Base-by-base conservation (phyloP, 2,113 vertebrate species). In the Psittacula cyanocephala region DNA sequence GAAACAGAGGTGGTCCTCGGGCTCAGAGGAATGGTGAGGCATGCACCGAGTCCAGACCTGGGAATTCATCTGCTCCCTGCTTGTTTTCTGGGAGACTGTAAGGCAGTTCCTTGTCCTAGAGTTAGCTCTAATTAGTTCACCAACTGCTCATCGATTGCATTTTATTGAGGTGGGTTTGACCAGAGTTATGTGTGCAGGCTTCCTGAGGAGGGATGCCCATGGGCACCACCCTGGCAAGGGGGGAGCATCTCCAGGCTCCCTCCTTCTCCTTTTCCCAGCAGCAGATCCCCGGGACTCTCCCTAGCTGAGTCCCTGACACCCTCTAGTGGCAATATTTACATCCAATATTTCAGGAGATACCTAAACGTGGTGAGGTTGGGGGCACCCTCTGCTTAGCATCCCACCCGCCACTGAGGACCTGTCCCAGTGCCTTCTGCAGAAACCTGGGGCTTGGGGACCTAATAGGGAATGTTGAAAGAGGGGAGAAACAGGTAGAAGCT, bases 301-400 rank as follows among this genome's bases (percentile, higher is more conserved):
- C 91, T 92, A 2, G 27, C 77, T 81, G 81, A 29, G 81, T 76
- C 86, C 96, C 29, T 93, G 35, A 86, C 94, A 76, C 96, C 96
- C 96, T 96, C 96, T 97, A 96, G 95, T 88, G 96, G 95, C 68
- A 88, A 33, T 86, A 75, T 14, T 81, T 77, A 44, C 82, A 20
- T 67, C 53, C 43, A 64, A 4, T 93, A 37, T 70, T 81, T 78
- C 55, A 60, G 43, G 50, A 81, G 28, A 64, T 90, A 49, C 47
- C 33, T 43, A 31, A 75, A 55, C 6, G 23, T 39, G 53, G 17
- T 6, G 4, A 43, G 24, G 31, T 71, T 90, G 46, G 23, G 55
- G 68, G 72, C 69, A 25, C 16, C 37, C 37, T 63, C 31, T 44
- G 28, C 62, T 85, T n/a, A 75, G 74, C 91, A 69, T 70, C 62